phyloP scores from a whole-genome alignment of 1,140 invertebrate genomes.

The Macrostomum lignano region DNA sequence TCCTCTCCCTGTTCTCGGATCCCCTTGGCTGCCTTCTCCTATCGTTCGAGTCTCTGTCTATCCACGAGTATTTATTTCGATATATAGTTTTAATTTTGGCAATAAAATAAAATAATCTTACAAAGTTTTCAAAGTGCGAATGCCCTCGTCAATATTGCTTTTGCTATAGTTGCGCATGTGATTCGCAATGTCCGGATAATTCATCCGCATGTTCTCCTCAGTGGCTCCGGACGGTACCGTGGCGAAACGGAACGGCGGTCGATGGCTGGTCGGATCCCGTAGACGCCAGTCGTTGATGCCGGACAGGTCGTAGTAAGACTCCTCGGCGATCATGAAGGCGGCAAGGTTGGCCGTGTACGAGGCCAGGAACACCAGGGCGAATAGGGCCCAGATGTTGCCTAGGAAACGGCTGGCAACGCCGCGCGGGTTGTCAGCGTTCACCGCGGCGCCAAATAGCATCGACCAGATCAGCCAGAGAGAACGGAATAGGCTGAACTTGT shows the following conservation, averaged over 20 bases:
- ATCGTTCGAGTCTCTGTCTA: not conserved
- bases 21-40: too few species aligned
- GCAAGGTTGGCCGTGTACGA: constrained; percentile 9
- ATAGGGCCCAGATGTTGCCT: constrained; percentile 82
- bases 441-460: constrained; percentile 70
- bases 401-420: constrained; percentile 65
- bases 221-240: constrained; percentile 82
- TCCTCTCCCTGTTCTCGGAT: too few species aligned
- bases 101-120: not conserved
- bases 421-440: constrained; percentile 64
- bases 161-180: constrained; percentile 66
- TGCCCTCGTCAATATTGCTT: constrained; percentile 49
- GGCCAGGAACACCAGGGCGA: constrained; percentile 35
- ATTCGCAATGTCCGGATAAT: constrained; percentile 48
- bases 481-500: constrained; percentile 23
- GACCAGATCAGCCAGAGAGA: constrained; percentile 92
- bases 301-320: not conserved
- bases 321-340: constrained; percentile 4
- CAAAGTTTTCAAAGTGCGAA: constrained; percentile 36
- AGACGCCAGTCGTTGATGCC: constrained; percentile 1
- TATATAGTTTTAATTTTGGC: too few species aligned
- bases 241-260: constrained; percentile 70
- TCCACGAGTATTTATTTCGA: too few species aligned
- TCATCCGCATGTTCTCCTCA: constrained; percentile 55
- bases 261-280: not conserved